Evolutionary conservation across 2,797 vertebrate genomes (phyloP).

Genomic region (Acanthurus leucopareius): DNA sequence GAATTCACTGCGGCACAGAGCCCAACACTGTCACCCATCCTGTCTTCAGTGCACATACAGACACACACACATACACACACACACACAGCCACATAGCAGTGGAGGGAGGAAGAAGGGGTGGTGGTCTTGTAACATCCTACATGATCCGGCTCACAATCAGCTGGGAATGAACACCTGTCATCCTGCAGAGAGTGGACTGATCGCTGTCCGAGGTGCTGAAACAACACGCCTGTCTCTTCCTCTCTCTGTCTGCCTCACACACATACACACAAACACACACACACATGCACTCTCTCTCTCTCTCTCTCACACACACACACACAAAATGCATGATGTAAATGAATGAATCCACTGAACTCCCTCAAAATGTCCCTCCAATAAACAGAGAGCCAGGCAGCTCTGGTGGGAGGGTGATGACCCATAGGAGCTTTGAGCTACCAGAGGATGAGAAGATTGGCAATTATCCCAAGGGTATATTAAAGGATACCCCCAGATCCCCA

Average conservation of each 20-base stretch:
- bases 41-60: neutral
- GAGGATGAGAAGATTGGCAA: constrained; percentile 9
- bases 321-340: neutral
- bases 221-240: neutral
- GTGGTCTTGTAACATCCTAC: constrained; percentile 9
- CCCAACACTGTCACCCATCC: constrained; percentile 15
- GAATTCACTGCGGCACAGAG: constrained; percentile 55
- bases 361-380: neutral
- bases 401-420: constrained; percentile 4
- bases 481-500: neutral
- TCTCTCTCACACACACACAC: no score
- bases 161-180: constrained; percentile 36
- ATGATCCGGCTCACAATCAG: constrained; percentile 1
- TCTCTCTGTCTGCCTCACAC: neutral
- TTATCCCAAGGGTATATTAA: constrained; percentile 6
- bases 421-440: constrained; percentile 8
- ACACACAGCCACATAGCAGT: neutral
- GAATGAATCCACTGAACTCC: constrained; percentile 33
- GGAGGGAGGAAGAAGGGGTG: neutral
- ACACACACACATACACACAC: constrained; percentile 1
- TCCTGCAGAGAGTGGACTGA: constrained; percentile 24
- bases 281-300: no score
- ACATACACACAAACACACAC: neutral
- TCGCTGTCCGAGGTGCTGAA: constrained; percentile 76
- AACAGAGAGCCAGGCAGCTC: neutral